Base-by-base conservation (phyloP, 92 coral and sea anemone species). In the Parazoanthus atlanticus region DNA sequence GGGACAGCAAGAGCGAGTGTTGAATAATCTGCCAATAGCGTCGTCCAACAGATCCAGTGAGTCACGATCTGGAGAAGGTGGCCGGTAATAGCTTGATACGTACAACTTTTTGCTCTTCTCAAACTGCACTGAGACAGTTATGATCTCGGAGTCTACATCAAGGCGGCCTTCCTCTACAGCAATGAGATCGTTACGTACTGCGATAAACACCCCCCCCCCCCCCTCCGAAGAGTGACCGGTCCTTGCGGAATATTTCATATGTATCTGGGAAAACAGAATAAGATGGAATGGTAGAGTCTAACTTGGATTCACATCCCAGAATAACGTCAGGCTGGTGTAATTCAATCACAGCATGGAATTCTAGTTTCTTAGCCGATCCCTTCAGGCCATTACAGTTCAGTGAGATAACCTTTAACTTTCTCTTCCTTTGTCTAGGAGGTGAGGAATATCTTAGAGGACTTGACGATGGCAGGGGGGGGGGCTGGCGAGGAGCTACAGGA, bases 1-100 rank as follows among this genome's bases (percentile, higher is more conserved):
- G 74, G 77, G 86, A 77, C 30, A 72, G 33, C 65, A 67, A 77
- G 76, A 85, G 31, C 66, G 78, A 85, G 29, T 89, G 92, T 76
- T 84, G 73, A 67, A 89, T 74, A 84, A 74, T 54, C 76, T 84
- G 75, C 89, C 54, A 34, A 38, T 71, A 75, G 83, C 40, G 41
- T 76, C 89, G 70, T 89, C 91, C 77, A 76, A 46, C 89, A 74
- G 72, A 29, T 85, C 85, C 19, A 89, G 84, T 34, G 89, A 85
- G 47, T 32, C 69, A 47, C 84, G 85, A 54, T 89, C 85, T 56
- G 46, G 78, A 31, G 78, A 34, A 16, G 89, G 85, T 2, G 91
- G 90, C 5, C 90, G 90, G 38, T 77, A 88, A 81, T 88, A 88
- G 32, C 86, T 88, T 25, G 86, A 78, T 33, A 88, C 72, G 41